A percentile compares a stretch with the other conserved stretches of the same genome.
Evolutionary conservation across 2,888 invertebrate species (phyloP).

Genomic region (Xestia xanthographa): DNA sequence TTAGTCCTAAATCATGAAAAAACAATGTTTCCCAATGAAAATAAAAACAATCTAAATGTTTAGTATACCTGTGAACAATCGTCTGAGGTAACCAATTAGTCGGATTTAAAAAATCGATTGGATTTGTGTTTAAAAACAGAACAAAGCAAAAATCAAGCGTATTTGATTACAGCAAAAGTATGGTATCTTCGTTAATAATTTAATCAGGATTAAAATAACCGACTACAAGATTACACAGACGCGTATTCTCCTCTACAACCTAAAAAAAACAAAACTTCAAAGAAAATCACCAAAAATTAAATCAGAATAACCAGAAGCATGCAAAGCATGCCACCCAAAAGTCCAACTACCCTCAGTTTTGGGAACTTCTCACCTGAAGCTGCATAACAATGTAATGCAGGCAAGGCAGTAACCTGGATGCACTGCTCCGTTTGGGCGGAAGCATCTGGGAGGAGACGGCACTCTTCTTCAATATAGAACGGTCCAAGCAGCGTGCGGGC

Average conservation of each 20-base stretch:
- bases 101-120: neutral
- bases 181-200: neutral
- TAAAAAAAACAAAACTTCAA: neutral
- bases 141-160: neutral
- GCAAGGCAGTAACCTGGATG: slow-evolving; percentile 84
- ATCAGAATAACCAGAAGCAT: slow-evolving; percentile 25
- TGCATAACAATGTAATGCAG: slow-evolving; percentile 88
- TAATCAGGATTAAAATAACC: neutral
- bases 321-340: slow-evolving; percentile 63
- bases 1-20: neutral
- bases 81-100: slow-evolving; percentile 21
- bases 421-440: slow-evolving; percentile 86
- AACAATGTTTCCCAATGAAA: slow-evolving; percentile 12
- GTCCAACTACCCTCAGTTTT: slow-evolving; percentile 76
- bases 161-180: neutral
- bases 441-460: slow-evolving; percentile 88
- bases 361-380: slow-evolving; percentile 88
- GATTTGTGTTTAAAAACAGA: neutral
- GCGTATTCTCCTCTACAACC: neutral
- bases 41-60: neutral
- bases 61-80: neutral
- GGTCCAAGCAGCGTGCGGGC: slow-evolving; percentile 82
- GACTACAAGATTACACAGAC: slow-evolving; percentile 7
- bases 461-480: slow-evolving; percentile 79
- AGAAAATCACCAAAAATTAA: neutral